Percentiles rank a stretch among this genome's conserved stretches.
These are phyloP conservation scores for Nemotelus pantherinus DNA, from an alignment of 2,888 invertebrate species.

Conservation along the genomic window DNA sequence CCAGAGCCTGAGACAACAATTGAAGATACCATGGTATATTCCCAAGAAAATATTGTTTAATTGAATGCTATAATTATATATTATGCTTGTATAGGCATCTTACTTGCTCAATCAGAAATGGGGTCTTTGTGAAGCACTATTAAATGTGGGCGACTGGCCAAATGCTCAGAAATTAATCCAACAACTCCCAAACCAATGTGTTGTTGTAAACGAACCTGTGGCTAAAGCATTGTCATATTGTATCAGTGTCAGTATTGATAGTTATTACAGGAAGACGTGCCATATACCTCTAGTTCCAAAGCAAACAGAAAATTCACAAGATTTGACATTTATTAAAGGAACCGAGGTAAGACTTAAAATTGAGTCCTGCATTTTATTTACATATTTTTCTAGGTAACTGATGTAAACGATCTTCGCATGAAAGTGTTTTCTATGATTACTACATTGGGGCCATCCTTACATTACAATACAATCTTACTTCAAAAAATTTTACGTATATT, in stretches of 20 bases:
- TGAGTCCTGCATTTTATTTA: neutral
- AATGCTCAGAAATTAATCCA: conserved; percentile 83
- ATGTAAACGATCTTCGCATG: conserved; percentile 77
- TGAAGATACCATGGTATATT: conserved; percentile 71
- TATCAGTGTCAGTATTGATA: conserved; percentile 85
- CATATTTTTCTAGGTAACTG: conserved; percentile 67
- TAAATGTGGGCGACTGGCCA: conserved; percentile 91
- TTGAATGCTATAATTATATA: conserved; percentile 27
- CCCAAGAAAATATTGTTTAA: neutral
- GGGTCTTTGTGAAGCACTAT: conserved; percentile 87
- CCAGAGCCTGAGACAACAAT: conserved; percentile 77
- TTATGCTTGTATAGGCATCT: neutral
- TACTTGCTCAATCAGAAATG: conserved; percentile 86
- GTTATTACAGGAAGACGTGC: conserved; percentile 83
- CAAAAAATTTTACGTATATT: conserved; percentile 79
- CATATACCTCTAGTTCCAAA: conserved; percentile 76
- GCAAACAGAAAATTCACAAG: conserved; percentile 68
- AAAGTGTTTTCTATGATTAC: conserved; percentile 86
- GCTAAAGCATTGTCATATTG: conserved; percentile 81
- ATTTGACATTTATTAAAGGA: conserved; percentile 49
- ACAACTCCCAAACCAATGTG: conserved; percentile 82
- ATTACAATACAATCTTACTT: conserved; percentile 88
- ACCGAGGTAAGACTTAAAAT: neutral
- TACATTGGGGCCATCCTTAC: conserved; percentile 86
- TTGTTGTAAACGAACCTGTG: conserved; percentile 80